Evolutionary conservation across 2,797 vertebrate species (phyloP), one percentile per base, ranked within the genome.

Genomic region (Halcyon smyrnensis): DNA sequence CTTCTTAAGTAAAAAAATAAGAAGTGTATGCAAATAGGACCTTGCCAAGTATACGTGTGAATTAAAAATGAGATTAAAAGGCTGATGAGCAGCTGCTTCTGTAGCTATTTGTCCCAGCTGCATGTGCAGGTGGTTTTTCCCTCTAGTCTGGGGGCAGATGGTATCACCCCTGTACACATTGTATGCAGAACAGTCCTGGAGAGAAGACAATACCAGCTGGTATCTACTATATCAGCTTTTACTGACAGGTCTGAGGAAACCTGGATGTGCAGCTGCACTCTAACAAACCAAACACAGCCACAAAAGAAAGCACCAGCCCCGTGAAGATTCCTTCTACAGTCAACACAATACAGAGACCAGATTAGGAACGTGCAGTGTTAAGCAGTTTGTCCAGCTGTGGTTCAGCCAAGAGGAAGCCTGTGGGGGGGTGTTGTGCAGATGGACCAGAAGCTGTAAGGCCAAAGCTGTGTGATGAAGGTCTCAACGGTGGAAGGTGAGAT

Each of bases 291-390:
- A 68, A 7, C 7, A 4, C 63, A 64, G 15, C 53, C 73, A 46
- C 32, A 39, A 16, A 30, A 8, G 56, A 67, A 82, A 9, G 19
- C 34, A 45, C 25, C n/a, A 12, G 41, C 32, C 17, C n/a, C 7
- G 9, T 25, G 23, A 12, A 54, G 62, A 36, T 11, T 23, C 11
- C 34, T 64, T 41, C 77, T 12, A 6, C 9, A 36, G 45, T 11
- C 69, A 36, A 3, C 17, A 7, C 4, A n/a, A 19, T 8, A 3
- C 27, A 10, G 21, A 71, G 12, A 1, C 41, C 56, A 50, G 0
- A 20, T 6, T 5, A n/a, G 23, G 79, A 54, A 34, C 2, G 1
- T 2, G 36, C 30, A 16, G 16, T 0, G 11, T 5, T 6, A 24
- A 70, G 67, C 39, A 56, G 12, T 30, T 36, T 25, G 30, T 36